These are phyloP conservation scores for Aptenodytes patagonicus DNA, from an alignment of 2,113 vertebrate species.

Conservation along the genomic window DNA sequence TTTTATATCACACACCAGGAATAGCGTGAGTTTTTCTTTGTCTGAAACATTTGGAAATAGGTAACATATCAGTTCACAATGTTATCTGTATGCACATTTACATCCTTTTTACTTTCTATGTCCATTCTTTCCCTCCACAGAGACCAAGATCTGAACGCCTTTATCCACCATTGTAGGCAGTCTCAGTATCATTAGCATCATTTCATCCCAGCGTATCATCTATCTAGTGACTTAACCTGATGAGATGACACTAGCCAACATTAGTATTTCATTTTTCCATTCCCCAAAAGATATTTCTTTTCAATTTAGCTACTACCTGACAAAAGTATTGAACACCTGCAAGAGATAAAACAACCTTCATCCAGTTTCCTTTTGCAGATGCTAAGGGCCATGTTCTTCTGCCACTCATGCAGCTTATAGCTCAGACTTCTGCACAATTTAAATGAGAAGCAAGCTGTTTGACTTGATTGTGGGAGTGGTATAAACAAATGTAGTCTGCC, in stretches of 20 bases:
- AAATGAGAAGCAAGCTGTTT: slow-evolving; percentile 57
- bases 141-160: not conserved
- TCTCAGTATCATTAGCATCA: slow-evolving; percentile 24
- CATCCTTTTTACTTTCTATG: not conserved
- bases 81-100: not conserved
- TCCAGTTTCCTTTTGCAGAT: slow-evolving; percentile 53
- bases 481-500: slow-evolving; percentile 39
- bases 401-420: slow-evolving; percentile 17
- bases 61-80: not conserved
- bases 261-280: slow-evolving; percentile 61
- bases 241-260: slow-evolving; percentile 31
- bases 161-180: not conserved
- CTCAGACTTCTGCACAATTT: slow-evolving; percentile 47
- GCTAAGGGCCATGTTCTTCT: slow-evolving; percentile 46
- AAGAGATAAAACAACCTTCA: slow-evolving; percentile 58
- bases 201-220: slow-evolving; percentile 19
- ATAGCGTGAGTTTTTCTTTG: not conserved
- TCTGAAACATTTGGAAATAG: not conserved
- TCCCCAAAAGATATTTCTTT: slow-evolving; percentile 54
- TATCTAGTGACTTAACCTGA: slow-evolving; percentile 27
- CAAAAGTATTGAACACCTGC: slow-evolving; percentile 61
- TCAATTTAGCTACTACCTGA: slow-evolving; percentile 50
- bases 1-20: not conserved
- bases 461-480: slow-evolving; percentile 9
- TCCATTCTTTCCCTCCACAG: not conserved